phyloP scores from a whole-genome alignment of 2,113 vertebrate species.

The Dipodomys stephensi region DNA sequence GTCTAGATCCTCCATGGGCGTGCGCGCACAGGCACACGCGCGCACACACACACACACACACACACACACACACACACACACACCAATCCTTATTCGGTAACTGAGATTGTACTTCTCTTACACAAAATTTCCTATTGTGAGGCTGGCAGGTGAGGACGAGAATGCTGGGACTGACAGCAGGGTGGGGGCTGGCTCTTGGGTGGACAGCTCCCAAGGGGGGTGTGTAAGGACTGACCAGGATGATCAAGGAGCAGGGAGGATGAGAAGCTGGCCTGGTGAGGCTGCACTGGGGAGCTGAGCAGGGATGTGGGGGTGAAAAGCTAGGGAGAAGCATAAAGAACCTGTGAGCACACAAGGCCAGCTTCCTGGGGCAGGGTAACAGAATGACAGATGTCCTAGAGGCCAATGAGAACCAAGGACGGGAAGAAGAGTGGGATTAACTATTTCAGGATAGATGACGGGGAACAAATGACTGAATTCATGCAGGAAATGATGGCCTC shows the following conservation, averaged over 20 bases:
- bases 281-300: not conserved
- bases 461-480: not conserved
- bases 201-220: not conserved
- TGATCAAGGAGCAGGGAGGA: not conserved
- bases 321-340: not conserved
- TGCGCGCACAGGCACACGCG: no score
- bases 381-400: no score
- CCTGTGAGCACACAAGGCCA: not conserved
- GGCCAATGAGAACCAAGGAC: no score
- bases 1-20: no score
- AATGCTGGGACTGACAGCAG: not conserved
- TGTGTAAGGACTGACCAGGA: not conserved
- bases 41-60: no score
- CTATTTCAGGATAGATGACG: not conserved
- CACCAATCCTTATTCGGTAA: no score
- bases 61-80: no score
- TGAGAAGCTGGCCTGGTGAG: not conserved
- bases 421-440: accelerated
- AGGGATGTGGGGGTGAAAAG: not conserved
- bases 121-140: not conserved
- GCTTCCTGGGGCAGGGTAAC: not conserved
- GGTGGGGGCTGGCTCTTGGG: not conserved
- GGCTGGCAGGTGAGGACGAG: not conserved
- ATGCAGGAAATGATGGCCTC: not conserved
- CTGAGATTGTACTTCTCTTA: not conserved